Base-by-base conservation (phyloP, 2,113 vertebrate genomes). In the Cinclus mexicanus region DNA sequence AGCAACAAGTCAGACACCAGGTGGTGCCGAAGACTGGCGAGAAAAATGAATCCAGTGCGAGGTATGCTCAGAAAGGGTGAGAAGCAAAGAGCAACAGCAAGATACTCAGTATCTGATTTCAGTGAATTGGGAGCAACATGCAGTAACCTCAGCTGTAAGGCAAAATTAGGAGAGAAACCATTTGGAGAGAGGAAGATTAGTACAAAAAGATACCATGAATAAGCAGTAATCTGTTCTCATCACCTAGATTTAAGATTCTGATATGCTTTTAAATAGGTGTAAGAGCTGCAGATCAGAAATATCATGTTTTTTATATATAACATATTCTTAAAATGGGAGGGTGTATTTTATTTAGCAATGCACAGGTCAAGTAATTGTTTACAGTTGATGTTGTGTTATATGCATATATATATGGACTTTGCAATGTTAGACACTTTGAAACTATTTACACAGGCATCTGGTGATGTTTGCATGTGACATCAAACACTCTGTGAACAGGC, bases 1-100 rank as follows among this genome's bases (percentile, higher is more conserved):
- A 80, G 59, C 29, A 37, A 29, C 12, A 49, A 39, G 42, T 29
- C 31, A 14, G 49, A 80, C 98, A 91, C 87, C 86, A 96, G 96
- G 80, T 94, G 97, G 96, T 52, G 92, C 69, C 1, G 3, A 63
- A 96, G 67, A 56, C 74, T 23, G 56, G 20, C 24, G 28, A 57
- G 68, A 89, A 93, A 68, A 84, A 44, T 31, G 72, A 78, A 64
- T 67, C 4, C 0, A 57, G 23, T 26, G 14, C 18, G 11, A 24
- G 28, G 25, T 31, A 5, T 2, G 29, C 49, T 88, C 33, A 42
- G 42, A 33, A 70, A 14, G 31, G 39, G 22, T 4, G 25, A 61
- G 33, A 78, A 55, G 31, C 28, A 21, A 69, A 63, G 26, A 61
- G 52, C 29, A 60, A 25, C 53, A 10, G 16, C 72, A 39, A 65